These are phyloP conservation scores for Alectoris magna DNA, from an alignment of 2,797 vertebrate genomes.

Conservation along the genomic window DNA sequence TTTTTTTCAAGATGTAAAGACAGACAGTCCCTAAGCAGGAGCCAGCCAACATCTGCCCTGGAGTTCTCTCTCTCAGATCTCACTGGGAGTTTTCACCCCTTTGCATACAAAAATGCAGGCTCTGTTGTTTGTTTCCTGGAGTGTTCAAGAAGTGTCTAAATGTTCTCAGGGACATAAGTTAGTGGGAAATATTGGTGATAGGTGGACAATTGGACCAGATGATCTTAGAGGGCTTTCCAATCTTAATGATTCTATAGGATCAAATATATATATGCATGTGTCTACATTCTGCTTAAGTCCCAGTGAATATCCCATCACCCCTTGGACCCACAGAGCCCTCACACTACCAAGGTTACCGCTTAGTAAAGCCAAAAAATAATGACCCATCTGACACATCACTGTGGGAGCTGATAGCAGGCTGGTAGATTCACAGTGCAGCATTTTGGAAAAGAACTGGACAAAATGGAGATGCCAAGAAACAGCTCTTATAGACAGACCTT, in stretches of 20 bases:
- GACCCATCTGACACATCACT: background rate
- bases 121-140: background rate
- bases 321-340: background rate
- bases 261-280: fast-evolving
- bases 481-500: background rate
- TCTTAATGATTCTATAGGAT: background rate
- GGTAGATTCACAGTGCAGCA: background rate
- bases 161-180: too few species aligned
- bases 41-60: background rate
- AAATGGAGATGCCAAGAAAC: background rate
- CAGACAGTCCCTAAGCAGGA: background rate
- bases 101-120: background rate
- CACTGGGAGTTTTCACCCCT: background rate
- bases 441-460: background rate
- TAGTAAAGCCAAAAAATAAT: background rate
- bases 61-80: background rate
- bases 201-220: too few species aligned
- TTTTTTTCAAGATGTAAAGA: slow-evolving; percentile 27
- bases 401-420: background rate
- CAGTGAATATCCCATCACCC: background rate
- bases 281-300: background rate
- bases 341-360: background rate
- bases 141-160: too few species aligned
- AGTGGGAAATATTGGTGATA: too few species aligned
- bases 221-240: too few species aligned